Evolutionary conservation across 2,888 invertebrate species (phyloP).

Genomic region (Microplitis deprimator): DNA sequence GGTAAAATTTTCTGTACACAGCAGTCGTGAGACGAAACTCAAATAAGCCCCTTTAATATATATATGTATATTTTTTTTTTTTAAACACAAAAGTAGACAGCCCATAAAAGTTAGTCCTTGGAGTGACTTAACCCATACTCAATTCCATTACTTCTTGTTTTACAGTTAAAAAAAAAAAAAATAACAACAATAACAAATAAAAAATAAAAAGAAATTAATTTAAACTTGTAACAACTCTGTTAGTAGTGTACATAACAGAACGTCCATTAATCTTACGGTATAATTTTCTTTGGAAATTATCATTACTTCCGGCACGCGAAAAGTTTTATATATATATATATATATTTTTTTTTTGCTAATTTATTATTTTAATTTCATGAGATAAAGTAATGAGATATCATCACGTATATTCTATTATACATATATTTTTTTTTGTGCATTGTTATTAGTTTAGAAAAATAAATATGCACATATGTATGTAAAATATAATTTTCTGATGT

Average conservation of each 20-base stretch:
- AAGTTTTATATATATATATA: neutral
- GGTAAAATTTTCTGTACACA: constrained; percentile 47
- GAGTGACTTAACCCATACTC: constrained; percentile 20
- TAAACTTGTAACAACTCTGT: constrained; percentile 6
- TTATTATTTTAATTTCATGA: neutral
- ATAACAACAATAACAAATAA: neutral
- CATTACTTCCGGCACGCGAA: constrained; percentile 32
- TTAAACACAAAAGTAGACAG: constrained; percentile 3
- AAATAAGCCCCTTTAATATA: constrained; percentile 14
- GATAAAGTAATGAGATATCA: constrained; percentile 3
- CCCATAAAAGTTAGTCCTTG: constrained; percentile 18
- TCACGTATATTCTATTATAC: neutral
- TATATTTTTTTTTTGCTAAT: neutral
- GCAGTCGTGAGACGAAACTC: constrained; percentile 42
- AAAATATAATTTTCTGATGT: neutral
- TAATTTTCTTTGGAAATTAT: constrained; percentile 18
- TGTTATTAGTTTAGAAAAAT: neutral
- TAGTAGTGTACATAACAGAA: neutral
- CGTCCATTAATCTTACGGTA: neutral
- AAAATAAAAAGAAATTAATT: constrained; percentile 6
- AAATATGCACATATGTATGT: neutral
- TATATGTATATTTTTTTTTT: constrained; percentile 22
- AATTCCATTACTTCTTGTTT: constrained; percentile 10
- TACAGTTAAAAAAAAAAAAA: constrained; percentile 3
- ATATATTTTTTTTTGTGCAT: neutral